Percentiles rank a stretch among this genome's conserved stretches.
Evolutionary conservation across 2,113 vertebrate species (phyloP).

Genomic region (Siphamia tubifer): DNA sequence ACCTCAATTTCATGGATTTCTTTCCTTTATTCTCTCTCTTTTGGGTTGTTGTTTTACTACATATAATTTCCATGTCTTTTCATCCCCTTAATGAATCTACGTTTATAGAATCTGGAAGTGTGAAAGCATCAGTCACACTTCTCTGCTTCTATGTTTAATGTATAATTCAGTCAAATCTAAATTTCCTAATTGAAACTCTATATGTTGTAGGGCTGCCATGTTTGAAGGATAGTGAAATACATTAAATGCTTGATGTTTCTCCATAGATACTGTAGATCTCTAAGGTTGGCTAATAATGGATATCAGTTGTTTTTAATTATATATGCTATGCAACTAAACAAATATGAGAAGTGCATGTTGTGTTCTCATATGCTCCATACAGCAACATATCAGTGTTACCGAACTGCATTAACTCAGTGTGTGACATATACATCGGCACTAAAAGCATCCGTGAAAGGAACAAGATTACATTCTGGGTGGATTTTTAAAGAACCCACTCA

Average conservation of each 20-base stretch:
- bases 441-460: neutral
- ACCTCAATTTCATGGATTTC: conserved; percentile 22
- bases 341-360: neutral
- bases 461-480: neutral
- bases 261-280: neutral
- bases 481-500: too few species aligned
- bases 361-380: neutral
- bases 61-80: conserved; percentile 11
- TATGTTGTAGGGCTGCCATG: too few species aligned
- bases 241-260: neutral
- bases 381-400: neutral
- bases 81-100: conserved; percentile 1
- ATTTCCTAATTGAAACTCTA: too few species aligned
- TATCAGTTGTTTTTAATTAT: neutral
- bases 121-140: too few species aligned
- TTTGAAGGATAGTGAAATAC: neutral
- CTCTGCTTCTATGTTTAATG: too few species aligned
- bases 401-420: neutral
- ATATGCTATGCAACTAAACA: neutral
- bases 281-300: neutral
- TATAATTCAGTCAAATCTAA: too few species aligned
- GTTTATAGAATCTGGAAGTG: too few species aligned
- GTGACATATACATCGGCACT: neutral
- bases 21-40: neutral
- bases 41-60: neutral